These are phyloP conservation scores for Menura novaehollandiae DNA, from an alignment of 2,113 vertebrate species.

Conservation along the genomic window DNA sequence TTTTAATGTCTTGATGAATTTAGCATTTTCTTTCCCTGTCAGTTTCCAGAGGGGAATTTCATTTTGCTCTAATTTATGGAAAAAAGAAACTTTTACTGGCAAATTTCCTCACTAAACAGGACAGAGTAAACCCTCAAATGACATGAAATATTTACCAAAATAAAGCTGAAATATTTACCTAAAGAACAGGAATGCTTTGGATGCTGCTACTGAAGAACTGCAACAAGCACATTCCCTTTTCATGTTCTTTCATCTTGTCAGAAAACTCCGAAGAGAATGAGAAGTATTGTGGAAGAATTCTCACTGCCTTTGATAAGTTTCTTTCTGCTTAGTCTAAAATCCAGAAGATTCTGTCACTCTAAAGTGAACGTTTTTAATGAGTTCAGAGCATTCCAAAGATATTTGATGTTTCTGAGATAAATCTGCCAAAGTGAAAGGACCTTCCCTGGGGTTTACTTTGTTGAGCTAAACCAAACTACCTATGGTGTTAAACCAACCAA, in stretches of 20 bases:
- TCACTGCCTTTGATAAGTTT: neutral
- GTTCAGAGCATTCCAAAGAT: neutral
- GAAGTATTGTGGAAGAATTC: neutral
- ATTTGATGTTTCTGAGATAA: neutral
- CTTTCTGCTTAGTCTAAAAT: neutral
- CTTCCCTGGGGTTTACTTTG: neutral
- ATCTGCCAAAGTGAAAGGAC: neutral
- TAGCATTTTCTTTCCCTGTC: neutral
- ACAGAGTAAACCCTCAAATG: neutral
- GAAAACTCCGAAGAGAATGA: neutral
- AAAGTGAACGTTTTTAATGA: neutral
- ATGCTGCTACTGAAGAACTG: neutral
- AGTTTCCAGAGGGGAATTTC: neutral
- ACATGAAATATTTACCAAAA: neutral
- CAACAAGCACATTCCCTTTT: neutral
- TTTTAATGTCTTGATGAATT: neutral
- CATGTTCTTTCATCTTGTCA: neutral
- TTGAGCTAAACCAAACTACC: neutral
- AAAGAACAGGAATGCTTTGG: neutral
- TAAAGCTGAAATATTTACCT: conserved; percentile 7
- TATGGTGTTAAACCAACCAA: neutral
- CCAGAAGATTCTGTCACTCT: neutral
- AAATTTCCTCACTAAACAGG: neutral
- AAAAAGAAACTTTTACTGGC: neutral
- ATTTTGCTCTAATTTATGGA: neutral